These are phyloP conservation scores for Frieseomelitta varia DNA, from an alignment of 1,140 invertebrate species.

Conservation along the genomic window DNA sequence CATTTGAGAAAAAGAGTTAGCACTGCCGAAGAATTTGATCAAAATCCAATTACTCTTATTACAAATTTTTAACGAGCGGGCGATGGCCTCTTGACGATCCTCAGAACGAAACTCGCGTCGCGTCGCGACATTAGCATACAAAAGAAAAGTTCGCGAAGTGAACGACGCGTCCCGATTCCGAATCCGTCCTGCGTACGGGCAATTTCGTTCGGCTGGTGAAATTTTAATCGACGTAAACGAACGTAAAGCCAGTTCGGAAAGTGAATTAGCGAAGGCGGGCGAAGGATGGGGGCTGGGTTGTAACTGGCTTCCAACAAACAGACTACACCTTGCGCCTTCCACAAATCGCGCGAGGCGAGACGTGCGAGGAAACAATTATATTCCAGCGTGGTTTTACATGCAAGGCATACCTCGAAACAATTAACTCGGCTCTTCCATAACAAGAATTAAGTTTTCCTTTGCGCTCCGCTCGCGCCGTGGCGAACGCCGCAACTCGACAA, in stretches of 20 bases:
- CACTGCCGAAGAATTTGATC: too few relatives aligned
- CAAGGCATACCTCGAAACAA: conserved; percentile 51
- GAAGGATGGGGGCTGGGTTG: neutral
- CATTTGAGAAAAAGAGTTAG: too few relatives aligned
- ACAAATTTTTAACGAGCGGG: too few relatives aligned
- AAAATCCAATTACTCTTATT: too few relatives aligned
- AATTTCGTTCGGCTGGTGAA: neutral
- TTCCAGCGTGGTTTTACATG: conserved; percentile 41
- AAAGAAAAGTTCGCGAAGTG: neutral
- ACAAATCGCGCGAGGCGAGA: conserved; percentile 19
- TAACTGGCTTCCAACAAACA: neutral
- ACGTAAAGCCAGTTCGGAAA: conserved; percentile 15
- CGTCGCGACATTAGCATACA: conserved; percentile 9
- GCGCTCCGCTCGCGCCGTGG: neutral
- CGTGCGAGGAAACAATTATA: conserved; percentile 52
- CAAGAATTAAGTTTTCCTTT: conserved; percentile 36
- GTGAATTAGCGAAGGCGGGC: conserved; percentile 40
- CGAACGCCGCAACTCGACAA: neutral
- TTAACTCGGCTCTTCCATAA: conserved; percentile 36
- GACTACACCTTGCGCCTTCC: neutral
- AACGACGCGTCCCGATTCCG: neutral
- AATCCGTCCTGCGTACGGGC: neutral
- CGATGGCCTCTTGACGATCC: neutral
- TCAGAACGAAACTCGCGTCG: neutral
- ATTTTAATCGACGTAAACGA: conserved; percentile 33